Percentiles rank a stretch among this genome's conserved stretches.
Conservation (phyloP, 2,888 invertebrate genomes). For the Bedellia somnulentella region DNA sequence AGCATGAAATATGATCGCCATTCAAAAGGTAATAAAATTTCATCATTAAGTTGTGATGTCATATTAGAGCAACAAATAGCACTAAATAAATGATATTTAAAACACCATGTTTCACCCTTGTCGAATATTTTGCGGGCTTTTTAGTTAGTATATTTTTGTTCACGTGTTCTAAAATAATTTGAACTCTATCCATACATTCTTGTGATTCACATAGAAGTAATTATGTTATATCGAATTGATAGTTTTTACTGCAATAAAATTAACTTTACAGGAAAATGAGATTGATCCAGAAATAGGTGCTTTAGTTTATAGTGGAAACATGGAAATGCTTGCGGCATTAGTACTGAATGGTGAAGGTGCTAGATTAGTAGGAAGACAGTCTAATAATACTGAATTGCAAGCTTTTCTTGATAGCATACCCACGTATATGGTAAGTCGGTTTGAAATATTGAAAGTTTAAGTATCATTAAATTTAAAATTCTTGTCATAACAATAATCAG, state of each 20-base stretch:
- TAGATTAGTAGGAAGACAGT: conserved; percentile 69
- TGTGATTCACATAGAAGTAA: too few species aligned
- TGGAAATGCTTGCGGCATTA: conserved; percentile 87
- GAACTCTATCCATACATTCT: too few species aligned
- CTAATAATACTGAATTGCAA: conserved; percentile 77
- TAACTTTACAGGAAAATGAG: conserved; percentile 45
- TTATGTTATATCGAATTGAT: too few species aligned
- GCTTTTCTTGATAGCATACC: conserved; percentile 87
- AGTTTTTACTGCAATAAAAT: too few species aligned
- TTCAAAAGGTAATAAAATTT: conserved; percentile 37
- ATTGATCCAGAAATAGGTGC: conserved; percentile 68
- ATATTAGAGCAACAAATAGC: too few species aligned
- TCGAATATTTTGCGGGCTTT: conserved; percentile 53
- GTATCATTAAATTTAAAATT: too few species aligned
- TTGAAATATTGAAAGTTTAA: not conserved
- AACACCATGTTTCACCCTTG: conserved; percentile 43
- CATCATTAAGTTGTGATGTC: conserved; percentile 48
- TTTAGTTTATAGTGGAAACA: conserved; percentile 73
- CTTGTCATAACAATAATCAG: too few species aligned
- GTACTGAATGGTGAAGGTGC: conserved; percentile 88
- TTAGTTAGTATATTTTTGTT: conserved; percentile 39
- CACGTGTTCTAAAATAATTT: too few species aligned
- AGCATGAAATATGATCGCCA: conserved; percentile 18
- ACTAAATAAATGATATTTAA: too few species aligned
- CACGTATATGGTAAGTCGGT: conserved; percentile 73